A percentile compares a stretch with the other conserved stretches of the same genome.
These are phyloP conservation scores for Pristis pectinata DNA, from an alignment of 2,797 vertebrate genomes.

Conservation along the genomic window DNA sequence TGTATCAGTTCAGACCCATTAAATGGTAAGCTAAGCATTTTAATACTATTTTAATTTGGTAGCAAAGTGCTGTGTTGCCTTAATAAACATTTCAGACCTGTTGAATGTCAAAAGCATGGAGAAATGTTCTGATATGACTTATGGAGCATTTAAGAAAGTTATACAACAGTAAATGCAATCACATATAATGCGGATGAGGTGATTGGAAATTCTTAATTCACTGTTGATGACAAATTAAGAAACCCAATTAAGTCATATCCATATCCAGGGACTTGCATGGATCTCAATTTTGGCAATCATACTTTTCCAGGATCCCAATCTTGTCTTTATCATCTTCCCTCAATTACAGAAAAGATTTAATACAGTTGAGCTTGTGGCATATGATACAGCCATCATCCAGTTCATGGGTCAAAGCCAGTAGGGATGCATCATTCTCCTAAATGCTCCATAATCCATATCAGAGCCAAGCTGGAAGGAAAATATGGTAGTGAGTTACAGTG, in stretches of 20 bases:
- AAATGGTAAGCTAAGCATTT: not conserved
- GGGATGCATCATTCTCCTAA: not conserved
- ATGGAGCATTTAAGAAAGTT: not conserved
- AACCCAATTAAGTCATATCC: not conserved
- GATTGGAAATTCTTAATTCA: not conserved
- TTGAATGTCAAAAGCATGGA: not conserved
- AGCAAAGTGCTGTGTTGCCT: not conserved
- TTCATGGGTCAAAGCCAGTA: not conserved
- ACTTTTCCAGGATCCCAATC: not conserved
- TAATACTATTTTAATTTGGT: not conserved
- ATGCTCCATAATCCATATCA: not conserved
- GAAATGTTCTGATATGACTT: not conserved
- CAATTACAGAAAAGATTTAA: not conserved
- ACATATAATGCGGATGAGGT: not conserved
- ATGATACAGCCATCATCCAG: not conserved
- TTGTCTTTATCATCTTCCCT: not conserved
- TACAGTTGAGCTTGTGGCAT: not conserved
- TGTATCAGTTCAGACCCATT: conserved; percentile 4
- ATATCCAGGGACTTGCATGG: not conserved
- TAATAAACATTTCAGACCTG: not conserved
- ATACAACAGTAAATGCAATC: not conserved
- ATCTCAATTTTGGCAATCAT: not conserved
- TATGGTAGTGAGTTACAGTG: not conserved
- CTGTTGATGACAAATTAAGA: not conserved
- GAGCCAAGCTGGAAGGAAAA: not conserved